Percentiles rank a stretch among this genome's conserved stretches.
These are phyloP conservation scores for Bubo blakistoni DNA, from an alignment of 2,113 vertebrate species.

Conservation along the genomic window DNA sequence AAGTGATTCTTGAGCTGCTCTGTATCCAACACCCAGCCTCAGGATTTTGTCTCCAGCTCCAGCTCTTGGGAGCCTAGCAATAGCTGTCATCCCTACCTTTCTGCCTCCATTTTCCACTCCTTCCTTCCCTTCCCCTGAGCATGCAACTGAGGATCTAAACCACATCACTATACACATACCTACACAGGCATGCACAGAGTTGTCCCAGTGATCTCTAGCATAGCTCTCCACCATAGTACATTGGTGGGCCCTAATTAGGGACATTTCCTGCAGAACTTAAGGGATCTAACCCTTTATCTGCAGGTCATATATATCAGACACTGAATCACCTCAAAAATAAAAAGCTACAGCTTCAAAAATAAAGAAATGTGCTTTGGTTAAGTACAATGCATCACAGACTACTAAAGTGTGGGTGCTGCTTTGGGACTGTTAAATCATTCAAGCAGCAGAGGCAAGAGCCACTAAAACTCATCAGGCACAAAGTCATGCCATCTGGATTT, in stretches of 20 bases:
- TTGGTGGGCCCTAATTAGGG: neutral
- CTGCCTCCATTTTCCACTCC: neutral
- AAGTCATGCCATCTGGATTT: neutral
- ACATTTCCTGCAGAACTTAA: neutral
- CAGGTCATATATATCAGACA: neutral
- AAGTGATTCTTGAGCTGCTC: neutral
- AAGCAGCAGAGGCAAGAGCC: neutral
- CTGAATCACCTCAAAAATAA: neutral
- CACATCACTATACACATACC: neutral
- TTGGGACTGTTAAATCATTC: neutral
- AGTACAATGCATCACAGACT: neutral
- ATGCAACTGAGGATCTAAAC: neutral
- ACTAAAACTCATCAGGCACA: neutral
- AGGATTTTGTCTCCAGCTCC: neutral
- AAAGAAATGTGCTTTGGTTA: neutral
- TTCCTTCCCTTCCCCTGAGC: neutral
- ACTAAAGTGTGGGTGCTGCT: neutral
- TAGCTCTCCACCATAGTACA: neutral
- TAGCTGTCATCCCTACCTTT: neutral
- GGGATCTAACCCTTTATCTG: neutral
- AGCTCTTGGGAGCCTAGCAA: neutral
- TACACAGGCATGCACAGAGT: accelerated
- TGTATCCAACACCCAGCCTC: neutral
- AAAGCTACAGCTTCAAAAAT: neutral
- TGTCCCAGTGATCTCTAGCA: neutral